A percentile compares a stretch with the other conserved stretches of the same genome.
Conservation (phyloP, 2,888 invertebrate genomes). For the Xanthorhoe designata region DNA sequence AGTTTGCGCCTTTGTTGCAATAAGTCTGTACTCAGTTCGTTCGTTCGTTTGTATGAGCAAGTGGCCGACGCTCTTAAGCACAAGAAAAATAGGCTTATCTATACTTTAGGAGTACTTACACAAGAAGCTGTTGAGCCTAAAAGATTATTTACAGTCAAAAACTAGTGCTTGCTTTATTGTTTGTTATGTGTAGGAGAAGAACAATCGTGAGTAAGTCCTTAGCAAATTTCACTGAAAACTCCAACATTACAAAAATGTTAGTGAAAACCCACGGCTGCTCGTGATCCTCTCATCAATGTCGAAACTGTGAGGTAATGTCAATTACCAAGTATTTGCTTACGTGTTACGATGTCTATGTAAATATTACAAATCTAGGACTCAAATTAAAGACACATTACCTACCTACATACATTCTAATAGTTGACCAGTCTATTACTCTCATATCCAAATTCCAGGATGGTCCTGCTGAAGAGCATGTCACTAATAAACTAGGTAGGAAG, state of each 20-base stretch:
- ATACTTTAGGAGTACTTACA: background rate
- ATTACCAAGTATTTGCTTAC: constrained; percentile 18
- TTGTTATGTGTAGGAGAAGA: constrained; percentile 1
- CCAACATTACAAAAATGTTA: constrained; percentile 43
- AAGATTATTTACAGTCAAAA: background rate
- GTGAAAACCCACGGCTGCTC: constrained; percentile 68
- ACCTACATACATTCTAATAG: too few species aligned
- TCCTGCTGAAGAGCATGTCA: too few species aligned
- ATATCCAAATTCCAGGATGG: too few species aligned
- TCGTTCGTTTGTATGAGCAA: too few species aligned
- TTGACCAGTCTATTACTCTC: too few species aligned
- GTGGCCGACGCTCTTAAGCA: background rate
- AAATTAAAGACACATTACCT: constrained; percentile 37
- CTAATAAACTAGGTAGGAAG: too few species aligned
- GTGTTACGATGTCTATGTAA: constrained; percentile 36
- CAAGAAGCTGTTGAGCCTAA: too few species aligned
- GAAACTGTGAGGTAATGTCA: constrained; percentile 33
- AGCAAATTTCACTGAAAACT: constrained; percentile 32
- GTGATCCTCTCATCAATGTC: constrained; percentile 60
- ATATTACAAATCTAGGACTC: constrained; percentile 37
- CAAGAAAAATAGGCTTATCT: background rate
- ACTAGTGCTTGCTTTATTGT: background rate
- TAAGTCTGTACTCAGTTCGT: background rate
- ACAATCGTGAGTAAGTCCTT: constrained; percentile 38
- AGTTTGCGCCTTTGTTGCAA: constrained; percentile 1